Conservation (phyloP, 1,140 invertebrate genomes). For the Plodia interpunctella region DNA sequence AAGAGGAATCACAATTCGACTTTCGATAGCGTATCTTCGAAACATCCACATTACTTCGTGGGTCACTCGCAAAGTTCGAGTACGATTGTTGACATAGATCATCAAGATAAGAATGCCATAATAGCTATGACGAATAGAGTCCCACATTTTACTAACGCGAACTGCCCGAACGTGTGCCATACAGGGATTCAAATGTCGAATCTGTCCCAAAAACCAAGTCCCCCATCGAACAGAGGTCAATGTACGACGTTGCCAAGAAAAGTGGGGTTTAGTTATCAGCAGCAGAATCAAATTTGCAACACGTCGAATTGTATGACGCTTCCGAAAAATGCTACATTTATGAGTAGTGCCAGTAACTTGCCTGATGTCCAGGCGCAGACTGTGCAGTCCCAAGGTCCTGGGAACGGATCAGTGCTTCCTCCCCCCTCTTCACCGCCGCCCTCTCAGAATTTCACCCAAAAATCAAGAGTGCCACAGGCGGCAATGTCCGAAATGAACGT, state of each 20-base stretch:
- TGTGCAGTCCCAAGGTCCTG: constrained; percentile 58
- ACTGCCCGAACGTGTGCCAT: constrained; percentile 78
- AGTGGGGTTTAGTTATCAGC: constrained; percentile 75
- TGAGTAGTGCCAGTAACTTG: constrained; percentile 77
- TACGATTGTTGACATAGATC: constrained; percentile 89
- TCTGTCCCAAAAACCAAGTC: constrained; percentile 78
- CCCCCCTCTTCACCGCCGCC: constrained; percentile 53
- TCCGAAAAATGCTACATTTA: constrained; percentile 77
- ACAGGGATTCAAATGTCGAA: constrained; percentile 79
- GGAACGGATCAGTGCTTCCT: constrained; percentile 57
- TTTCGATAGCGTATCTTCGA: constrained; percentile 81
- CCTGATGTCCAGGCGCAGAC: constrained; percentile 75
- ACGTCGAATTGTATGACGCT: constrained; percentile 78
- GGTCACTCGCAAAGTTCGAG: constrained; percentile 82
- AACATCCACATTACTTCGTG: constrained; percentile 83
- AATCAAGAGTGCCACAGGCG: constrained; percentile 83
- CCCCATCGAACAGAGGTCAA: constrained; percentile 77
- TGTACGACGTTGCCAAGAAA: constrained; percentile 83
- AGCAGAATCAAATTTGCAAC: constrained; percentile 70
- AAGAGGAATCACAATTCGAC: constrained; percentile 84
- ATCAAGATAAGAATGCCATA: constrained; percentile 83
- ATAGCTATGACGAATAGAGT: constrained; percentile 79
- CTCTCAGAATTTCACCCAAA: constrained; percentile 69
- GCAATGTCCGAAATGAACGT: constrained; percentile 90
- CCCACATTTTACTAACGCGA: constrained; percentile 68